Evolutionary conservation across 2,113 vertebrate species (phyloP).

Genomic region (Morone saxatilis): DNA sequence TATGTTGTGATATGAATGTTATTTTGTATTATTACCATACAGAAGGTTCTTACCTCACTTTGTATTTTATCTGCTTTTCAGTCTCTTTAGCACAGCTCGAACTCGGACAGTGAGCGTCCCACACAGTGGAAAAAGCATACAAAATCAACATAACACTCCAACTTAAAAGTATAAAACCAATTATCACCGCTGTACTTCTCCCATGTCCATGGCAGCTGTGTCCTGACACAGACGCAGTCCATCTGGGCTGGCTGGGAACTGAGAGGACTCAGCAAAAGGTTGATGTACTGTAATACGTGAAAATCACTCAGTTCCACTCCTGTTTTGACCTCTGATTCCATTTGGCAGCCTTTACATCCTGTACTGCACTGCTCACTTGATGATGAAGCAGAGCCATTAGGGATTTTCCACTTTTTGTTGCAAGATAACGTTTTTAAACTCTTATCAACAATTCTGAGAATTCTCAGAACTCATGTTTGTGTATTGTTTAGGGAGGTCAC

Average conservation of each 20-base stretch:
- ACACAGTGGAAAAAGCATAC: constrained; percentile 4
- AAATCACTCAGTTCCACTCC: constrained; percentile 47
- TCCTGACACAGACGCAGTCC: constrained; percentile 45
- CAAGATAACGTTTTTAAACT: constrained; percentile 42
- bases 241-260: constrained; percentile 54
- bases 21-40: constrained; percentile 8
- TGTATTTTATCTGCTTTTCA: constrained; percentile 4
- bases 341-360: constrained; percentile 61
- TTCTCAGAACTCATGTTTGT: neutral
- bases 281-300: constrained; percentile 44
- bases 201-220: constrained; percentile 63
- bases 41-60: neutral
- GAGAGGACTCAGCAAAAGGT: constrained; percentile 43
- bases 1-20: neutral
- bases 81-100: neutral
- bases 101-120: neutral
- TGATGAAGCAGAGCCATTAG: neutral
- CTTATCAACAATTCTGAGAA: constrained; percentile 32
- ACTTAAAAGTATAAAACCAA: constrained; percentile 55
- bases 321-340: constrained; percentile 52
- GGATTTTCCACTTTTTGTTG: constrained; percentile 48
- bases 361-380: constrained; percentile 28
- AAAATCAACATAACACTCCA: constrained; percentile 36
- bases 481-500: too few relatives aligned
- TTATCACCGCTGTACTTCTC: constrained; percentile 44